These are phyloP conservation scores for Elgaria multicarinata DNA, from an alignment of 2,113 vertebrate species.

Conservation along the genomic window DNA sequence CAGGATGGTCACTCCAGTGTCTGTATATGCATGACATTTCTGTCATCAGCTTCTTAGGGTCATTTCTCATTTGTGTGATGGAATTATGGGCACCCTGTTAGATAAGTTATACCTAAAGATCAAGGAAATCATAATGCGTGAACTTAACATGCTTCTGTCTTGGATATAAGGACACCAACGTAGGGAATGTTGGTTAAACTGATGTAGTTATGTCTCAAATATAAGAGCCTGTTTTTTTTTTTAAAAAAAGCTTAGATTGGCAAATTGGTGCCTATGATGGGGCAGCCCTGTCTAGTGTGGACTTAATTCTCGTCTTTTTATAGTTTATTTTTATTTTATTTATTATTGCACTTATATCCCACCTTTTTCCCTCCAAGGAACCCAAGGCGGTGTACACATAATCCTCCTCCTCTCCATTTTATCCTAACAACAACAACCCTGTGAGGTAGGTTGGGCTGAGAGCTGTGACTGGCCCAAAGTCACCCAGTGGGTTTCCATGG, in stretches of 20 bases:
- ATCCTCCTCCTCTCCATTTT: too few species aligned
- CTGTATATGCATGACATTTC: neutral
- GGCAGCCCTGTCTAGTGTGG: too few species aligned
- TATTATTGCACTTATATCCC: too few species aligned
- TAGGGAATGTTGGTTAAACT: neutral
- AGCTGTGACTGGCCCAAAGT: too few species aligned
- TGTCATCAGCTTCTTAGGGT: neutral
- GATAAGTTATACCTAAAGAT: neutral
- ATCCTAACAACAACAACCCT: too few species aligned
- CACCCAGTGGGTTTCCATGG: too few species aligned
- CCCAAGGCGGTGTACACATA: too few species aligned
- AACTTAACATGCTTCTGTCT: neutral
- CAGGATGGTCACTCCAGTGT: neutral
- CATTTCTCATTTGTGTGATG: neutral
- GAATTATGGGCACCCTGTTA: neutral
- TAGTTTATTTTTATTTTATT: too few species aligned
- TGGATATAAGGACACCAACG: neutral
- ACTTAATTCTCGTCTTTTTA: neutral
- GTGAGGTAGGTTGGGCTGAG: too few species aligned
- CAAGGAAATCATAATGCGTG: neutral
- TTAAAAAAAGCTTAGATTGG: neutral
- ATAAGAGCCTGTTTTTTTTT: neutral
- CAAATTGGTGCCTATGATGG: neutral
- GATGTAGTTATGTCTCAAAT: neutral
- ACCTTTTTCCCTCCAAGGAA: too few species aligned